A percentile compares a stretch with the other conserved stretches of the same genome.
Conservation (phyloP, 2,888 invertebrate species). For the Poecilus cupreus region DNA sequence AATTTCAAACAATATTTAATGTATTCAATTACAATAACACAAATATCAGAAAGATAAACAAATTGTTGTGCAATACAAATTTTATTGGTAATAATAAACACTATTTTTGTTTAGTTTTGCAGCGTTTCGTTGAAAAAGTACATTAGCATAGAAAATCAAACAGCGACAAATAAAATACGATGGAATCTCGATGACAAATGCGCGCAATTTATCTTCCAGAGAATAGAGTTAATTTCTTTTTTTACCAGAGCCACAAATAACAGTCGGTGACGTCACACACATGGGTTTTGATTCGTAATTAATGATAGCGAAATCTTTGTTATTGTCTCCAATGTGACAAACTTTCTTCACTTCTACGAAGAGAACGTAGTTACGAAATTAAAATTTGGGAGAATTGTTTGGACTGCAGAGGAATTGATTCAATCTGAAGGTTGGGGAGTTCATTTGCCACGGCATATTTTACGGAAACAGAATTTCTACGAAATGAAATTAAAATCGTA, state of each 20-base stretch:
- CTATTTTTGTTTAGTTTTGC: neutral
- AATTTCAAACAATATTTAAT: too few relatives aligned
- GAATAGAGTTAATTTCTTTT: neutral
- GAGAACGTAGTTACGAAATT: conserved; percentile 2
- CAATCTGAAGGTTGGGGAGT: neutral
- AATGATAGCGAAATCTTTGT: neutral
- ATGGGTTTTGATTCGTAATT: conserved; percentile 5
- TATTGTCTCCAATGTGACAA: neutral
- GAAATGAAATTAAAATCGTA: neutral
- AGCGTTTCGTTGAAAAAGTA: neutral
- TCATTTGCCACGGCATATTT: neutral
- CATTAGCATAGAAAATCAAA: neutral
- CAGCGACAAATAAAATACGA: neutral
- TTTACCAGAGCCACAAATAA: neutral
- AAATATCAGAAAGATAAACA: neutral
- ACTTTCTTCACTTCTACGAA: neutral
- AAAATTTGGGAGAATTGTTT: neutral
- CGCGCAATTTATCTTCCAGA: neutral
- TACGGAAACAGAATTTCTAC: neutral
- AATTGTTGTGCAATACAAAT: neutral
- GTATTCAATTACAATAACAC: too few relatives aligned
- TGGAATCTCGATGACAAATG: neutral
- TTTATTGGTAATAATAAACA: neutral
- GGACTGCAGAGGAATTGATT: neutral
- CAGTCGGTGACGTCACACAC: neutral